Percentiles rank a stretch among this genome's conserved stretches.
Evolutionary conservation across 2,888 invertebrate species (phyloP).

Genomic region (Drosophila lutescens): DNA sequence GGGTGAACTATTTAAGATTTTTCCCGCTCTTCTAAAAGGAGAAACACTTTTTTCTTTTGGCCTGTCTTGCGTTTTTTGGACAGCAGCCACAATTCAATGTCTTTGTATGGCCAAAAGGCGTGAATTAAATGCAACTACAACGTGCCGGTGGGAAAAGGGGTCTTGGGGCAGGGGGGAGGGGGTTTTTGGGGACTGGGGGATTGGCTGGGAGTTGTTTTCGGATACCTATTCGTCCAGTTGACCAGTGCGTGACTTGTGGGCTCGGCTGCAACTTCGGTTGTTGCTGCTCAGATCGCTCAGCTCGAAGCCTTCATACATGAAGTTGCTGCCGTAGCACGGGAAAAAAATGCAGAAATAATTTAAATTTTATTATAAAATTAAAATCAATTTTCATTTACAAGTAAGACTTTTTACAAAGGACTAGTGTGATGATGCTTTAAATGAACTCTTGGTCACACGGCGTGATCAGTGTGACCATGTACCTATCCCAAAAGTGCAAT

Average conservation of each 20-base stretch:
- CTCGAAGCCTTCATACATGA: slow-evolving; percentile 1
- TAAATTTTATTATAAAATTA: too few relatives aligned
- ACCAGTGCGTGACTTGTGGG: slow-evolving; percentile 73
- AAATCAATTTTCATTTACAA: too few relatives aligned
- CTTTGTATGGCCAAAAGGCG: slow-evolving; percentile 74
- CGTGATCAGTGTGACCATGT: background rate
- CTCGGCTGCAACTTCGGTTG: slow-evolving; percentile 58
- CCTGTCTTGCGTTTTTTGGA: slow-evolving; percentile 38
- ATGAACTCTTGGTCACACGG: background rate
- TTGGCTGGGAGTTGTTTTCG: slow-evolving; percentile 38
- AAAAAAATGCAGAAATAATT: background rate
- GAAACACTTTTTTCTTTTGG: slow-evolving; percentile 13
- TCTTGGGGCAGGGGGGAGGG: background rate
- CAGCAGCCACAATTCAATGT: slow-evolving; percentile 67
- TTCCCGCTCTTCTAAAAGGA: slow-evolving; percentile 24
- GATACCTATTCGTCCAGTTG: slow-evolving; percentile 47
- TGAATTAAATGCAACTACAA: slow-evolving; percentile 63
- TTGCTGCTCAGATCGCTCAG: slow-evolving; percentile 1
- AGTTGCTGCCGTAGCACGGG: background rate
- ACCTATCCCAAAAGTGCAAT: background rate
- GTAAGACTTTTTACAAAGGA: too few relatives aligned
- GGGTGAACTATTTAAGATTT: slow-evolving; percentile 39
- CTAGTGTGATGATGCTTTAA: background rate
- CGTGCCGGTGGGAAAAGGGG: slow-evolving; percentile 10
- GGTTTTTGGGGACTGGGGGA: background rate